Evolutionary conservation across 2,113 vertebrate species (phyloP), one percentile per base, ranked within the genome.

Genomic region (Antigone vipio): DNA sequence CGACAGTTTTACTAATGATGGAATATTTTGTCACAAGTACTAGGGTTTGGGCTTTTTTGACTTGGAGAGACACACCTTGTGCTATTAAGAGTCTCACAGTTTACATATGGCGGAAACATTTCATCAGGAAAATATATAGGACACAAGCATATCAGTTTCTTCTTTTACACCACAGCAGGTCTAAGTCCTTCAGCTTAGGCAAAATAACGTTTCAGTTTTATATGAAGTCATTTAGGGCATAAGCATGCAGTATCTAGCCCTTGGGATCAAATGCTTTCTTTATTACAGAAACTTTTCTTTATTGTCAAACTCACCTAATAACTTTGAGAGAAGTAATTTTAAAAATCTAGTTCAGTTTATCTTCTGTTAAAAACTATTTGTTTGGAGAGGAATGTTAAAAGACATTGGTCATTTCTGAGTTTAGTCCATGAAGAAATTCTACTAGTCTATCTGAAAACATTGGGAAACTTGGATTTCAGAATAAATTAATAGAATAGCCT

Each of bases 181-280:
- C 29, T 64, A 63, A 79, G 7, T 93, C 26, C 29, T 64, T 53
- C 40, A 59, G 1, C 1, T 52, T 74, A 60, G 26, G 8, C 11
- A 64, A 69, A 13, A 34, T 15, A 76, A 32, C 0, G 6, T 67
- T 72, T 68, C 7, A 66, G 6, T 71, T 87, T 69, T 66, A 14
- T 58, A 35, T 45, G 11, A 59, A 29, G 11, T 9, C 7, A 40
- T 60, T 77, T 49, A 35, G 12, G 23, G 3, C 6, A 76, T 64
- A 45, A 64, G 3, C 4, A 6, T 29, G 23, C 1, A 0, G 3
- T 44, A 58, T 19, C 18, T n/a, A 79, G 42, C 14, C 12, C 19
- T 30, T 42, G 6, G 9, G 8, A 6, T 58, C 14, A 82, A 60
- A 85, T 66, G 8, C 1, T 2, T 32, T 73, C 14, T 12, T 56